Base-by-base conservation (phyloP, 2,113 vertebrate genomes). In the Hystrix brachyura region DNA sequence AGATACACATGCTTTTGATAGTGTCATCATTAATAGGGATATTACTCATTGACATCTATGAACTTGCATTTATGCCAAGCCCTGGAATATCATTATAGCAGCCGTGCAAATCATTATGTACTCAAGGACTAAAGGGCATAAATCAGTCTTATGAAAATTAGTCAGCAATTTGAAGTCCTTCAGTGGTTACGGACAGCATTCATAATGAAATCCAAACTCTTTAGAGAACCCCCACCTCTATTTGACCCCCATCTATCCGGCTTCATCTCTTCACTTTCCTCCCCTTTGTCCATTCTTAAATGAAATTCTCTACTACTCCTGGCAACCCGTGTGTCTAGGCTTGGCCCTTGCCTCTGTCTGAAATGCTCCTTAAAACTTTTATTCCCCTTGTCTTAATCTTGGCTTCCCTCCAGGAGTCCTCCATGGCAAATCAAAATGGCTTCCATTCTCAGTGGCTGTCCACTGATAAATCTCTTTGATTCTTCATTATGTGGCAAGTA, bases 41-140 rank as follows among this genome's bases (percentile, higher is more conserved):
- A 97, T 97, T 96, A 95, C 60, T 95, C 90, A 88, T 81, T 95
- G 87, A 97, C 95, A 96, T 86, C 88, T 53, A 43, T 94, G 92
- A 96, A 95, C 92, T 96, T 97, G 94, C 91, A 94, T 97, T 86
- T 92, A 67, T 92, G 71, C 82, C 88, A n/a, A 65, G 59, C 59
- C 57, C 69, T 32, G 90, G 90, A 95, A 92, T 92, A 94, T 87
- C 82, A 92, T 86, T 91, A 96, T 2, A 79, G 78, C 81, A 91
- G 48, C 60, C 76, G 71, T 82, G 96, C 90, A 92, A 67, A 97
- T 94, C 65, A 67, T 92, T 78, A 95, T 83, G 12, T 64, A 92
- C 71, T 79, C 85, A 76, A 80, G 69, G 38, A 55, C 82, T 34
- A 7, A 43, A 48, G 87, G 78, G 91, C 92, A 95, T 92, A 87